Conservation (phyloP, 2,113 vertebrate genomes). For the Solea senegalensis region DNA sequence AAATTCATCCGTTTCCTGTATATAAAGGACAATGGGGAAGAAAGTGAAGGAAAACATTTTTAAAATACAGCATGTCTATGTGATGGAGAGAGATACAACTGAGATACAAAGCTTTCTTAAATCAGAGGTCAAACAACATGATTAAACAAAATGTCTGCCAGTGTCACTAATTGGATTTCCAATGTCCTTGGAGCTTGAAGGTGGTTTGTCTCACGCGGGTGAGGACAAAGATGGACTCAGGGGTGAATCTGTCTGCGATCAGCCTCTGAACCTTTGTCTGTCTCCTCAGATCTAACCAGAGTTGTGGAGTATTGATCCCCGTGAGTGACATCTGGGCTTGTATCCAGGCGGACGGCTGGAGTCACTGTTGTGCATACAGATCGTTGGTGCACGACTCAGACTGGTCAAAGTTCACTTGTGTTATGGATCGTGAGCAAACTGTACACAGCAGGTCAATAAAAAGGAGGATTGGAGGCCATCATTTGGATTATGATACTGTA, state of each 20-base stretch:
- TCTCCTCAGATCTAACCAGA: constrained; percentile 50
- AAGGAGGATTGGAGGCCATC: not conserved
- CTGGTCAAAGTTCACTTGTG: constrained; percentile 47
- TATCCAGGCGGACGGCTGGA: constrained; percentile 1
- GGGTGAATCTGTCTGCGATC: constrained; percentile 50
- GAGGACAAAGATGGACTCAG: constrained; percentile 46
- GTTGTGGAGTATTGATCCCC: constrained; percentile 63
- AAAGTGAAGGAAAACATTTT: too few species aligned
- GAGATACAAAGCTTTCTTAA: not conserved
- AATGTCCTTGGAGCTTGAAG: constrained; percentile 28
- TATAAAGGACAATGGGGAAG: too few species aligned
- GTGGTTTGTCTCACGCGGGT: constrained; percentile 34
- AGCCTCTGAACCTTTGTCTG: constrained; percentile 48
- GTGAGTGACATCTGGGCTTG: constrained; percentile 39
- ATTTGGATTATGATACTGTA: not conserved
- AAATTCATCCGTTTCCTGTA: too few species aligned
- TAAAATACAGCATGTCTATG: too few species aligned
- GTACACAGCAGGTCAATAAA: constrained; percentile 11
- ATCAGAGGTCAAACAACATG: constrained; percentile 17
- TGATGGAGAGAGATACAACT: too few species aligned
- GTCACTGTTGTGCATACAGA: constrained; percentile 46
- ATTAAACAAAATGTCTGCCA: constrained; percentile 45
- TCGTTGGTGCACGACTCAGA: constrained; percentile 27
- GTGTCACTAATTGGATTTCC: constrained; percentile 53
- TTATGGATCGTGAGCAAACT: constrained; percentile 13